Evolutionary conservation across 1,140 invertebrate genomes (phyloP).

Genomic region (Pemphigus obesinymphae): DNA sequence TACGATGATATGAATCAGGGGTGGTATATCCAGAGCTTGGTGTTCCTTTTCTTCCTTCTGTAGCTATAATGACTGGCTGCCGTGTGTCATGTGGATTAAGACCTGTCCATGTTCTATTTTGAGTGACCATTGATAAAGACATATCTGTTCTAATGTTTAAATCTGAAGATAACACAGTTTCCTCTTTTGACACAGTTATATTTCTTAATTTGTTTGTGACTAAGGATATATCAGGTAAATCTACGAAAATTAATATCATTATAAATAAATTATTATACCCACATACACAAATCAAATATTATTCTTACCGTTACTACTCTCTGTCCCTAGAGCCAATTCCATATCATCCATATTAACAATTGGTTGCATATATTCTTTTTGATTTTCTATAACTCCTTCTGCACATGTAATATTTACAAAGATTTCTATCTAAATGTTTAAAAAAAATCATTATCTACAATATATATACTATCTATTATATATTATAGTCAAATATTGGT

Average conservation of each 20-base stretch:
- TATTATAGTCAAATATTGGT: too few relatives aligned
- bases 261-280: background rate
- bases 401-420: constrained; percentile 88
- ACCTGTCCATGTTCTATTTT: constrained; percentile 61
- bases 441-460: constrained; percentile 41
- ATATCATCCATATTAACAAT: constrained; percentile 89
- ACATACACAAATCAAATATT: background rate
- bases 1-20: background rate
- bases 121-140: constrained; percentile 51
- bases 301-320: background rate
- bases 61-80: constrained; percentile 58
- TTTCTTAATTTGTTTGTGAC: constrained; percentile 40
- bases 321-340: constrained; percentile 68
- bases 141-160: constrained; percentile 47
- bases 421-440: constrained; percentile 69
- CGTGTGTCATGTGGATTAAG: constrained; percentile 67
- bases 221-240: constrained; percentile 36
- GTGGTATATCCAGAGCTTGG: constrained; percentile 47
- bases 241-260: background rate
- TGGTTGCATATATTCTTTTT: constrained; percentile 81
- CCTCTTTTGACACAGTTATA: background rate
- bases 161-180: constrained; percentile 43
- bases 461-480: too few relatives aligned
- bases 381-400: constrained; percentile 73
- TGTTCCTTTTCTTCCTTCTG: constrained; percentile 63